Evolutionary conservation across 1,140 invertebrate genomes (phyloP).

Genomic region (Linepithema humile): DNA sequence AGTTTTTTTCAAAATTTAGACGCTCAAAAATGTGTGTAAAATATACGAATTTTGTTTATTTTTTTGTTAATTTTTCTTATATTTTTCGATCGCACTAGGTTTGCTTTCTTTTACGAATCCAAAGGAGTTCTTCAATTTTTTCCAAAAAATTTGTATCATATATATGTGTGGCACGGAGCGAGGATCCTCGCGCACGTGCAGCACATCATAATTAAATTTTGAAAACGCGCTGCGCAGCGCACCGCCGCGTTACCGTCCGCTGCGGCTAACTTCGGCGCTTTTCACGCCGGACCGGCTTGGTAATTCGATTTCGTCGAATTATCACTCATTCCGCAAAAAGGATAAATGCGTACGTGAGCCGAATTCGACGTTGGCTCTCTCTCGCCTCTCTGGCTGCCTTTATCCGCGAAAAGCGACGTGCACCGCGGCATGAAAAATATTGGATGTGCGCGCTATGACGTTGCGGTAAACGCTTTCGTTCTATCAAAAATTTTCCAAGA

Average conservation of each 20-base stretch:
- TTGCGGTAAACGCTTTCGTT: conserved; percentile 22
- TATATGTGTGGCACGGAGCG: conserved; percentile 72
- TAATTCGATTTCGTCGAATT: conserved; percentile 81
- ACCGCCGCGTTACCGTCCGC: conserved; percentile 68
- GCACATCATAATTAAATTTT: conserved; percentile 78
- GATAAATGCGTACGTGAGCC: conserved; percentile 79
- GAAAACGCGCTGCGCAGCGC: conserved; percentile 70
- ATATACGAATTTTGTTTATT: too few species aligned
- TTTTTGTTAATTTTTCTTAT: too few species aligned
- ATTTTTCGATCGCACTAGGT: too few species aligned
- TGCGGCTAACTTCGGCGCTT: conserved; percentile 78
- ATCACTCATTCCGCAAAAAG: conserved; percentile 81
- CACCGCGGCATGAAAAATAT: conserved; percentile 55
- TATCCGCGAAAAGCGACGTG: conserved; percentile 37
- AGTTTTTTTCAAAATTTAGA: too few species aligned
- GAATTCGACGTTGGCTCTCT: conserved; percentile 67
- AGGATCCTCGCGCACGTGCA: conserved; percentile 72
- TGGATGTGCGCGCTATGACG: conserved; percentile 47
- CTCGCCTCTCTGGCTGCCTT: neutral
- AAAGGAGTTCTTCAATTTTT: too few species aligned
- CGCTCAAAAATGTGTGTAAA: too few species aligned
- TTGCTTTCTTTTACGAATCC: too few species aligned
- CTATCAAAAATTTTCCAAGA: conserved; percentile 31
- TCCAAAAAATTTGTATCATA: conserved; percentile 77
- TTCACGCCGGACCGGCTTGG: conserved; percentile 76